Base-by-base conservation (phyloP, 2,797 vertebrate genomes). In the Acrossocheilus wenchowensis region DNA sequence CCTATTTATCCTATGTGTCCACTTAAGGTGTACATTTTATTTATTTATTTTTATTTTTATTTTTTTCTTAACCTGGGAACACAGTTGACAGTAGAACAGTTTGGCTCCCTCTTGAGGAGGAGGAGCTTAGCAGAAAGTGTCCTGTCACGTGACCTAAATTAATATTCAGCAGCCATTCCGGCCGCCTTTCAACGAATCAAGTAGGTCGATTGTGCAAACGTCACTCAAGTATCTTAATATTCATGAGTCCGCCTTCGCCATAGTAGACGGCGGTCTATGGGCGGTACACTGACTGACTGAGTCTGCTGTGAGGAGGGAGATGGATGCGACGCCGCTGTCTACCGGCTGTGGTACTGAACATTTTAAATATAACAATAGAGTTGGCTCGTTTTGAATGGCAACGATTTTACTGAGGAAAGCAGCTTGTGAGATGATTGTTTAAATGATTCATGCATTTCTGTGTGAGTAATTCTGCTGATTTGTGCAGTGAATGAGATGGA, bases 401-500 rank as follows among this genome's bases (percentile, higher is more conserved):
- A 23, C 9, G 57, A 41, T 30, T 48, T 50, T 5, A 6, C 21
- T 2, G 48, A 43, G 48, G 34, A 64, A 71, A 62, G 43, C 34
- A 41, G 17, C 11, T 36, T 48, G 4, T 41, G 15, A 39, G 30
- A 41, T 52, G 15, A 34, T 45, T 41, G 34, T 60, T 54, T 41
- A 45, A 50, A 30, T 43, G 39, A 30, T 21, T 11, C 5, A n/a
- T 26, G 19, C 8, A 30, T 45, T 84, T 69, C 23, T 87, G 66
- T 85, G 78, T 62, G 85, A 82, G 78, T 81, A 91, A 93, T 92
- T 94, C 45, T 69, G 79, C 36, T 81, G 19, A 15, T 81, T 52
- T 69, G 50, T 93, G 26, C 91, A 85, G 87, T 83, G 68, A 86
- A 60, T 89, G 93, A 90, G 92, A 95, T 93, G 93, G 95, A 96